Evolutionary conservation across 1,140 invertebrate species (phyloP).

Genomic region (Arion vulgaris): DNA sequence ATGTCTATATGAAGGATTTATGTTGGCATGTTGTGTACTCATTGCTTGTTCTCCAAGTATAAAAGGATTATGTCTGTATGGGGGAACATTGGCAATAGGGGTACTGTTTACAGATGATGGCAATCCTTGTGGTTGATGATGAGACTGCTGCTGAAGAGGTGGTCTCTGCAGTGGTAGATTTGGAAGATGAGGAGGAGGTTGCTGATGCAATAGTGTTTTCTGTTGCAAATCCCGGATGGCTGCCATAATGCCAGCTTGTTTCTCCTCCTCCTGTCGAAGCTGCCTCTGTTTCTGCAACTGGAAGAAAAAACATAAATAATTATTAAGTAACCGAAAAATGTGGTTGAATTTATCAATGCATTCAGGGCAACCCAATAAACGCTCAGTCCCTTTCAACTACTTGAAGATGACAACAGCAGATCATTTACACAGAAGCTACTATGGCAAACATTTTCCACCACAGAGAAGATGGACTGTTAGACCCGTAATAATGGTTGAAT

Average conservation of each 20-base stretch:
- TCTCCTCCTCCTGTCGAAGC: constrained; percentile 7
- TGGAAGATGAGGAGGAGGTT: not conserved
- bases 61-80: too few relatives aligned
- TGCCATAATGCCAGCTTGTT: constrained; percentile 5
- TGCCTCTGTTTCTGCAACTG: constrained; percentile 9
- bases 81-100: not conserved
- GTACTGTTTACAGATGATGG: too few relatives aligned
- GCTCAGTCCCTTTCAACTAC: too few relatives aligned
- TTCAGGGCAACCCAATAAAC: not conserved
- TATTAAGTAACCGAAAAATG: too few relatives aligned
- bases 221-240: constrained; percentile 28
- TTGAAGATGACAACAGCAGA: not conserved
- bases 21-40: not conserved
- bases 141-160: not conserved
- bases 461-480: too few relatives aligned
- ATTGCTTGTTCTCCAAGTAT: not conserved
- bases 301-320: constrained; percentile 4
- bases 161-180: not conserved
- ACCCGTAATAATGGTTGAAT: too few relatives aligned
- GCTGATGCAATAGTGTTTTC: constrained; percentile 7
- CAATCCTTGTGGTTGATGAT: not conserved
- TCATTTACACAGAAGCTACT: not conserved
- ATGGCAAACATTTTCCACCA: too few relatives aligned
- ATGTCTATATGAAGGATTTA: too few relatives aligned
- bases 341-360: not conserved